Evolutionary conservation across 2,888 invertebrate genomes (phyloP), one percentile per base, ranked within the genome.

Genomic region (Lithophane ornitopus): DNA sequence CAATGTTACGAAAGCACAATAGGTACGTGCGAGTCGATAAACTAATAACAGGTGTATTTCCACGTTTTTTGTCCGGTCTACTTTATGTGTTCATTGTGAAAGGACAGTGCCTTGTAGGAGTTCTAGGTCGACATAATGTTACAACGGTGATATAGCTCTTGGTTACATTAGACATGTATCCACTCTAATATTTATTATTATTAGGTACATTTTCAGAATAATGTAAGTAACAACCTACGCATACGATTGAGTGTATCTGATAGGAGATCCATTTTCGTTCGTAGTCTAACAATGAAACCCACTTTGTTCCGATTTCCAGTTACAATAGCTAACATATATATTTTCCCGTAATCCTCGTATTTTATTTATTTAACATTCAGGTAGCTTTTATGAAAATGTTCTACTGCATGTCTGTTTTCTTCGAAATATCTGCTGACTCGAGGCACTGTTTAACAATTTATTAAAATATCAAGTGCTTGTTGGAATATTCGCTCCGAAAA

Each of bases 1-100:
- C 90, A 89, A 87, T 89, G 89, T 94, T 94, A 91, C 93, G 93
- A 94, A 93, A 93, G 88, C 87, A 87, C 76, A 72, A 79, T 63
- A 70, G 88, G 58, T 88, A 88, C 65, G 62, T 76, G 69, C 41
- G 19, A 62, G 46, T 52, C 49, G 69, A 69, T 82, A 52, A 56
- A 71, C 39, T 83, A 81, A 74, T 71, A 77, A 59, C 81, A 77
- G 70, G 84, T 84, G 67, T 69, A 16, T 54, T 61, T 69, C 14
- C 58, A 63, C 41, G 49, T 65, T 62, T 81, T 67, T 65, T 71
- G 59, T 71, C 34, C 22, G 16, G 14, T 28, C 44, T 22, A 54
- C 19, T 67, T 49, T 44, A 54, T 34, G 1, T 56, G 14, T 26
- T 59, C 4, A 26, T 52, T 70, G 67, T 83, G 76, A 82, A 79